Evolutionary conservation across 2,113 vertebrate species (phyloP).

Genomic region (Hemiscyllium ocellatum): DNA sequence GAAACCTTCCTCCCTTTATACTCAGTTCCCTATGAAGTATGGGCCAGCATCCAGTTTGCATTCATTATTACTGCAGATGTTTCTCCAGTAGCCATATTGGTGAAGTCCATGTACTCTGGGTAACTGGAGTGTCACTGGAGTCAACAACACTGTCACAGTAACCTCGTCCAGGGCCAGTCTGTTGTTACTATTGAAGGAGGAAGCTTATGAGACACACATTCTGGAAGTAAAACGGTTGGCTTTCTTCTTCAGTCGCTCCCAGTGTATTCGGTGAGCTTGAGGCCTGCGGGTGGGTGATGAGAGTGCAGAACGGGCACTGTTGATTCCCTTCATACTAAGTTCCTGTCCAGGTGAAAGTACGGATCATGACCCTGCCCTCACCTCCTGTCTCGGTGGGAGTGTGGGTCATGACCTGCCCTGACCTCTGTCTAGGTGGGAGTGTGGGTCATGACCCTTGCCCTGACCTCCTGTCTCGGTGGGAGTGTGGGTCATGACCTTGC

Average conservation of each 20-base stretch:
- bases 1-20: no score
- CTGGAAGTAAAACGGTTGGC: neutral
- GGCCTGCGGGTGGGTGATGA: neutral
- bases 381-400: no score
- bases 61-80: neutral
- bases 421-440: neutral
- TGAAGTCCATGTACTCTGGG: neutral
- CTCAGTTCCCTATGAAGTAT: no score
- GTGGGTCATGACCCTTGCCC: no score
- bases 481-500: no score
- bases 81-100: neutral
- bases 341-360: neutral
- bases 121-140: no score
- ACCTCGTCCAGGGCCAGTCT: neutral
- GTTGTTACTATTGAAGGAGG: neutral
- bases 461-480: neutral
- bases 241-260: neutral
- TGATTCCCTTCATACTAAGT: neutral
- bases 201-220: neutral
- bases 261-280: neutral
- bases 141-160: neutral
- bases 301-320: neutral
- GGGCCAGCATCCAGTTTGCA: no score
- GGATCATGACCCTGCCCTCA: no score
- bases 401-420: no score